Evolutionary conservation across 2,113 vertebrate genomes (phyloP).

Genomic region (Alaudala cheleensis): DNA sequence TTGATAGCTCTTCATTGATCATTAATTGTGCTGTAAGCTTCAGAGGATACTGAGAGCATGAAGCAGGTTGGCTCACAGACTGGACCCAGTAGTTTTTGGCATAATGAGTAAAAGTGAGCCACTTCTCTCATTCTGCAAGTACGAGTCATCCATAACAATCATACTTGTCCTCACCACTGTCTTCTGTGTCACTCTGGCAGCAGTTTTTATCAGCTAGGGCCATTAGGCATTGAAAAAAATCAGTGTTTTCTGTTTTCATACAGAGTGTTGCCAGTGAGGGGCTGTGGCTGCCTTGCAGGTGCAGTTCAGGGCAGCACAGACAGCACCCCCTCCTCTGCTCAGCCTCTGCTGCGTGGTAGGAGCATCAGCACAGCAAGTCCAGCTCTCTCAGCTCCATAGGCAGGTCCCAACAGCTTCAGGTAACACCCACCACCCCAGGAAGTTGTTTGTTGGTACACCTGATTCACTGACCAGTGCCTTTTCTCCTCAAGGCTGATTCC

Average conservation of each 20-base stretch:
- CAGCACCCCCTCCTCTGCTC: neutral
- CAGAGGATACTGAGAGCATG: neutral
- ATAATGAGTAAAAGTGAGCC: neutral
- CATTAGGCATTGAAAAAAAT: neutral
- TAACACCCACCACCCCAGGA: neutral
- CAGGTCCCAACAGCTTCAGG: neutral
- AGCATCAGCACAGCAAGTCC: neutral
- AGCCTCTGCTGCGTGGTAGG: neutral
- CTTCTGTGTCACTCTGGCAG: neutral
- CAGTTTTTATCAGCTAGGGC: neutral
- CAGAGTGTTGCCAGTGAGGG: neutral
- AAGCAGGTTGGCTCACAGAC: neutral
- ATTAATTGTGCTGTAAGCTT: neutral
- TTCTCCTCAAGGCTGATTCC: neutral
- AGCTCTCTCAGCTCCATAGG: neutral
- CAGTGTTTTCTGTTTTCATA: neutral
- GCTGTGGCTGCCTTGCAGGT: neutral
- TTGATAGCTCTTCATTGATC: neutral
- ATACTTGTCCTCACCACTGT: neutral
- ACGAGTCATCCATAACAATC: neutral
- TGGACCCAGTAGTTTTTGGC: neutral
- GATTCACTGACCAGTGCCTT: neutral
- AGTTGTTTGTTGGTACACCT: accelerated
- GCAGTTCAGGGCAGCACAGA: neutral
- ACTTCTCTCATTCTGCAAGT: neutral